These are phyloP conservation scores for Pterocles burchelli DNA, from an alignment of 2,113 vertebrate genomes.

Conservation along the genomic window DNA sequence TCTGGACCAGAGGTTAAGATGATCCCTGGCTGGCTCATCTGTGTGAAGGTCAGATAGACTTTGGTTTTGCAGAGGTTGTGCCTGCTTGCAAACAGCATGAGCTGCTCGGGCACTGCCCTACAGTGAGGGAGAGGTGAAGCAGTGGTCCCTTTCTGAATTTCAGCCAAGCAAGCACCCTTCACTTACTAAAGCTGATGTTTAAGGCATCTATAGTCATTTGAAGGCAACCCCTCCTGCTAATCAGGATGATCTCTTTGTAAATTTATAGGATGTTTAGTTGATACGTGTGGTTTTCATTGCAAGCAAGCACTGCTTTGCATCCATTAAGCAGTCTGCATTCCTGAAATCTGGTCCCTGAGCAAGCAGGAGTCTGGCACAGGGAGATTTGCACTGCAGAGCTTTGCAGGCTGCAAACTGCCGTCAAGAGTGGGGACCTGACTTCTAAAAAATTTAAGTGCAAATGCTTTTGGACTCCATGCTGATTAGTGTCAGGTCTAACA, in stretches of 20 bases:
- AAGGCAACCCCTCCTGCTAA: neutral
- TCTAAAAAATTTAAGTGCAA: slow-evolving; percentile 40
- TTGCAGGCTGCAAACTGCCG: neutral
- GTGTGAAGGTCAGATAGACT: neutral
- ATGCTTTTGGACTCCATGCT: slow-evolving; percentile 31
- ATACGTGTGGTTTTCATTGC: neutral
- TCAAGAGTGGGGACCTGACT: neutral
- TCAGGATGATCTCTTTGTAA: neutral
- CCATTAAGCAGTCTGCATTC: accelerated
- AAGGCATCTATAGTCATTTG: neutral
- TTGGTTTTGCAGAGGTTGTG: neutral
- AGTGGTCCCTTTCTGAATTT: accelerated
- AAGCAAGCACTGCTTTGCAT: neutral
- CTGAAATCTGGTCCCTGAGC: neutral
- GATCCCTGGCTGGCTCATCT: neutral
- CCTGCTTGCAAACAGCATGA: neutral
- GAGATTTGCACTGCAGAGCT: neutral
- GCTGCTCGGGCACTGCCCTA: neutral
- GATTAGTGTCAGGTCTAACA: slow-evolving; percentile 44
- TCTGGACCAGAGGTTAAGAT: slow-evolving; percentile 20
- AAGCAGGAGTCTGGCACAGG: neutral
- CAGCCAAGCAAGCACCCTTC: neutral
- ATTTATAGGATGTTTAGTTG: neutral
- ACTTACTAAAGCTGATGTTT: neutral
- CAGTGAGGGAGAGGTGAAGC: neutral